These are phyloP conservation scores for Dendroctonus ponderosae DNA, from an alignment of 1,140 invertebrate genomes.

Conservation along the genomic window DNA sequence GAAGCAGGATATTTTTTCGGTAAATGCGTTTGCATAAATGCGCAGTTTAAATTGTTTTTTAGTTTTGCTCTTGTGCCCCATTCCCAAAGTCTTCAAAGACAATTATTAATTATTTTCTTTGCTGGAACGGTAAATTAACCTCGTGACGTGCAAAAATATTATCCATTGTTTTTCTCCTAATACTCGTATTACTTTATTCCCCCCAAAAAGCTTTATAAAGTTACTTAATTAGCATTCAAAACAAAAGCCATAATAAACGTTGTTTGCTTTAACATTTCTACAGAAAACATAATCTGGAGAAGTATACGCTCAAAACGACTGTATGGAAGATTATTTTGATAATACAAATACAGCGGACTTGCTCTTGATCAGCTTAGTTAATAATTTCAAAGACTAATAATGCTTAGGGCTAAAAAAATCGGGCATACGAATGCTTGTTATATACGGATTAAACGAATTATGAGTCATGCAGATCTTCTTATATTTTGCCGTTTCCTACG, in stretches of 20 bases:
- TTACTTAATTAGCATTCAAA: constrained; percentile 35
- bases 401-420: constrained; percentile 41
- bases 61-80: too few relatives aligned
- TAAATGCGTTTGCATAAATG: too few relatives aligned
- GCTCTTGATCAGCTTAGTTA: constrained; percentile 41
- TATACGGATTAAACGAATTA: constrained; percentile 48
- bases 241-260: constrained; percentile 35
- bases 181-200: constrained; percentile 18
- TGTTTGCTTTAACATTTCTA: constrained; percentile 34
- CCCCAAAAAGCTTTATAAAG: constrained; percentile 29
- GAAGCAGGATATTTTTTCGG: too few relatives aligned
- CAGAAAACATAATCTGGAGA: constrained; percentile 37
- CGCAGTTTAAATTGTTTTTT: too few relatives aligned
- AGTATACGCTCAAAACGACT: constrained; percentile 35
- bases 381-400: constrained; percentile 44
- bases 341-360: constrained; percentile 35
- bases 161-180: constrained; percentile 28
- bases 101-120: neutral
- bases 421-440: constrained; percentile 46
- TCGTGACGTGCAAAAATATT: constrained; percentile 20
- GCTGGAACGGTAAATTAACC: constrained; percentile 5
- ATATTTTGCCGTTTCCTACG: constrained; percentile 34
- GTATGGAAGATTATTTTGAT: constrained; percentile 39
- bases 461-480: constrained; percentile 48
- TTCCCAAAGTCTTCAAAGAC: too few relatives aligned